Evolutionary conservation across 2,113 vertebrate species (phyloP), one percentile per base, ranked within the genome.

Genomic region (Tachuris rubrigastra): DNA sequence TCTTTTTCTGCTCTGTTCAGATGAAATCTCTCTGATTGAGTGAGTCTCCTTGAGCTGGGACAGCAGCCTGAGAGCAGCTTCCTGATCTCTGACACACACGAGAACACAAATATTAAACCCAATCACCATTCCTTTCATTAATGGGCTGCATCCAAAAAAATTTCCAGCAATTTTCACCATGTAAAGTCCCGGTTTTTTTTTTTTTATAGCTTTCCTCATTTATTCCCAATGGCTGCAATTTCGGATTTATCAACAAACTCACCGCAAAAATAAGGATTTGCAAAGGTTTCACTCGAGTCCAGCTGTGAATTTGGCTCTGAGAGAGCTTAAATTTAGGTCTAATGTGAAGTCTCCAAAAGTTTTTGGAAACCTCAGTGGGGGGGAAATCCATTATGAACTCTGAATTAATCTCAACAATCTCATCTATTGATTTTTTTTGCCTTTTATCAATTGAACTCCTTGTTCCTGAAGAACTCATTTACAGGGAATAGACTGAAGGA

Each of bases 381-480:
- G 50, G 42, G n/a, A 85, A 95, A 95, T 88, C 91, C 84, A 68
- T 87, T 59, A 81, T 12, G 44, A 87, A 52, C 58, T 93, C 46
- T 0, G 35, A 95, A 90, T 93, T 93, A 92, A 93, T 96, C 78
- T 87, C 68, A 77, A 63, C 97, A 91, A 95, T 96, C 66, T 92
- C 28, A 73, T 71, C 44, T 71, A 97, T 92, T 56, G 96, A 97
- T 95, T 95, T 95, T 75, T 85, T 41, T 46, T 46, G 58, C 78
- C 58, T 90, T 86, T 90, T 90, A 96, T 93, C 90, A 93, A 77
- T 90, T 91, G 84, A 95, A 77, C 72, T 93, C 21, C 95, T 96
- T 95, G 94, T 92, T 95, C 73, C 53, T 65, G 68, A 91, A 88
- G 90, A 95, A 97, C 53, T 94, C 95, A 97, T 95, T 85, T 88